Percentiles rank a stretch among this genome's conserved stretches.
phyloP scores from a whole-genome alignment of 2,113 vertebrate genomes.

The Elgaria multicarinata region DNA sequence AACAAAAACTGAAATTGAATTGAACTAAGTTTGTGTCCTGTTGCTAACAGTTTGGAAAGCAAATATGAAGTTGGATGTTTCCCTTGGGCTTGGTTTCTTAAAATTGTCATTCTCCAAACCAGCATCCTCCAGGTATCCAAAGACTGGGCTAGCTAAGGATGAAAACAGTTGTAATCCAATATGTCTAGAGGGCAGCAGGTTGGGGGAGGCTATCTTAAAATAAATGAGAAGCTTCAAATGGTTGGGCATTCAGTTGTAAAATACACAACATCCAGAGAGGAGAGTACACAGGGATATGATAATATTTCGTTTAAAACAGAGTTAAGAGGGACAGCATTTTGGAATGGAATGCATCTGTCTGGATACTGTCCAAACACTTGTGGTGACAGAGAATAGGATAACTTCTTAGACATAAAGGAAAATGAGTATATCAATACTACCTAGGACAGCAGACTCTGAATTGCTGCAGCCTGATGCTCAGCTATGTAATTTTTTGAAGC shows the following conservation, averaged over 20 bases:
- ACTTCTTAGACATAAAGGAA: fast-evolving
- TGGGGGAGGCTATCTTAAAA: no score
- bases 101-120: neutral
- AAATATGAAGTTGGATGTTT: neutral
- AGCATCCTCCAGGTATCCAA: no score
- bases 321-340: no score
- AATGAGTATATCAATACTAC: fast-evolving
- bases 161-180: no score
- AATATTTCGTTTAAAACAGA: neutral
- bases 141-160: no score
- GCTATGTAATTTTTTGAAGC: neutral
- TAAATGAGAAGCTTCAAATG: neutral
- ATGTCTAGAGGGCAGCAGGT: no score
- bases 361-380: no score
- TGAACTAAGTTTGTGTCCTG: slow-evolving; percentile 15
- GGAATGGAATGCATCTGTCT: neutral
- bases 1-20: neutral
- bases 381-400: neutral
- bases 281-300: neutral
- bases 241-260: neutral
- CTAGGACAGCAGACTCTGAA: neutral
- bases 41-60: neutral
- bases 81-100: neutral
- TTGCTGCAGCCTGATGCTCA: neutral
- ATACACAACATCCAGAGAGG: neutral